phyloP scores from a whole-genome alignment of 2,797 vertebrate species.

The Peromyscus eremicus region DNA sequence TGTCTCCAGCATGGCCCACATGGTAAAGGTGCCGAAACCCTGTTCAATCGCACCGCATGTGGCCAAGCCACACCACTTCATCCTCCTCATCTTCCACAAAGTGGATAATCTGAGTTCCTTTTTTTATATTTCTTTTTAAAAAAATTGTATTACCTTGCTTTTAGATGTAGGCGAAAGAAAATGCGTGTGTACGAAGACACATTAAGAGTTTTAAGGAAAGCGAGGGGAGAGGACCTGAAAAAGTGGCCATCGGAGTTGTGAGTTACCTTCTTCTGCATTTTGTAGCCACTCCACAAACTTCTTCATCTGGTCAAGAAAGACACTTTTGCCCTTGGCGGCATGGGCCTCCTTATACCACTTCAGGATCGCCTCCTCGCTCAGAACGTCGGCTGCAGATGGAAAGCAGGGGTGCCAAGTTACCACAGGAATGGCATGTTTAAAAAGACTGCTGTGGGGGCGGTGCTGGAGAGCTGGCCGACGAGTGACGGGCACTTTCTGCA shows the following conservation, averaged over 20 bases:
- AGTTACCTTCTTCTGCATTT: conserved; percentile 95
- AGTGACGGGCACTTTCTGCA: neutral
- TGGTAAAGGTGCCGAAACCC: neutral
- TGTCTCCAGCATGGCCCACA: neutral
- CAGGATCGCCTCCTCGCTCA: conserved; percentile 95
- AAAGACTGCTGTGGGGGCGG: neutral
- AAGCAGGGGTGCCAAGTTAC: conserved; percentile 66
- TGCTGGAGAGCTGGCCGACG: neutral
- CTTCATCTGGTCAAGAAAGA: conserved; percentile 97
- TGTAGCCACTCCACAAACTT: conserved; percentile 97
- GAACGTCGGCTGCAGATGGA: conserved; percentile 92
- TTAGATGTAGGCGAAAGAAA: neutral
- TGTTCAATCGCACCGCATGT: neutral
- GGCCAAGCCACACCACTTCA: neutral
- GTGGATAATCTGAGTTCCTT: neutral
- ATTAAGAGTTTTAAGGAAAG: neutral
- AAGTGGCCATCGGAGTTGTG: neutral
- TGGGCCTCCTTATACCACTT: conserved; percentile 96
- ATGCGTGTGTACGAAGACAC: neutral
- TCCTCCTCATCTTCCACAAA: neutral
- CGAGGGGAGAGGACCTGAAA: neutral
- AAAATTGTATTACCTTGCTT: neutral
- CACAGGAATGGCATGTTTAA: neutral
- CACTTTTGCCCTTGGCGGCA: conserved; percentile 94
- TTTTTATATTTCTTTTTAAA: neutral